phyloP scores from a whole-genome alignment of 2,113 vertebrate genomes.

The Melanerpes formicivorus region DNA sequence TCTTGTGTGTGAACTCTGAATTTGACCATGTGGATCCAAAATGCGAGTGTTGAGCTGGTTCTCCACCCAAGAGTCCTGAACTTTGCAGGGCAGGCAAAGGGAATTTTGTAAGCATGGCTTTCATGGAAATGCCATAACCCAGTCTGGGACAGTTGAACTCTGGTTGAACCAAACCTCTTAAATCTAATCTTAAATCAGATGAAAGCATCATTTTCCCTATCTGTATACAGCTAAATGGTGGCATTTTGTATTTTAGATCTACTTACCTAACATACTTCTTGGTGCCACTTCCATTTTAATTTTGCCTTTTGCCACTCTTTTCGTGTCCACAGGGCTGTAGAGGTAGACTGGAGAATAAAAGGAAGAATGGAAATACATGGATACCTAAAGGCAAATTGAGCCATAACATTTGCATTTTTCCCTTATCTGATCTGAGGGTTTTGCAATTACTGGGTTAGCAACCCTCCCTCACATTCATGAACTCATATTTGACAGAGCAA shows the following conservation, averaged over 20 bases:
- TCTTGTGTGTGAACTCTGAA: background rate
- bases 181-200: background rate
- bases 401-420: conserved; percentile 37
- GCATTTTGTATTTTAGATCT: background rate
- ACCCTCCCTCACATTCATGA: background rate
- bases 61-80: background rate
- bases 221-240: background rate
- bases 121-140: background rate
- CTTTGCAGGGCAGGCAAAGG: background rate
- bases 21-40: background rate
- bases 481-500: background rate
- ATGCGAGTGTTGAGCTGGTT: accelerated
- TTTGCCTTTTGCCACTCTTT: background rate
- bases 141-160: background rate
- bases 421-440: conserved; percentile 33
- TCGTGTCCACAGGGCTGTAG: background rate
- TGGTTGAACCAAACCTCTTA: background rate
- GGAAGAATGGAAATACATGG: background rate
- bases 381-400: background rate
- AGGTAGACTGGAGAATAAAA: background rate
- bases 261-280: background rate
- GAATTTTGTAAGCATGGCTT: background rate
- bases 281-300: background rate
- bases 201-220: background rate
- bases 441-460: background rate